phyloP scores from a whole-genome alignment of 1,140 invertebrate species.

The Dinoponera quadriceps region DNA sequence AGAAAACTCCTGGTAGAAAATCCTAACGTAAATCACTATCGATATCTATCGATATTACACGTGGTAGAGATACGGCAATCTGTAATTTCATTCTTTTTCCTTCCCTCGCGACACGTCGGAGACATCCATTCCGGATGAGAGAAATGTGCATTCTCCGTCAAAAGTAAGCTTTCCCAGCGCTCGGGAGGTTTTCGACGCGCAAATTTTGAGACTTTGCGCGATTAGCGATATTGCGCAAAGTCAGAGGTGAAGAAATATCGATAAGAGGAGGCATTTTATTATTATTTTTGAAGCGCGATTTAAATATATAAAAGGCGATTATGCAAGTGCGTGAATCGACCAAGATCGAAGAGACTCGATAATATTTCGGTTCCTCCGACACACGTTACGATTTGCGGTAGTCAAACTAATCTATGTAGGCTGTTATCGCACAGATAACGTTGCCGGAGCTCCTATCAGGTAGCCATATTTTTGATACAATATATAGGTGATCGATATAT shows the following conservation, averaged over 20 bases:
- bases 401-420: constrained; percentile 81
- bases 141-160: background rate
- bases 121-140: background rate
- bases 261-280: background rate
- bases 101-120: background rate
- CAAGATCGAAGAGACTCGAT: constrained; percentile 42
- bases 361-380: constrained; percentile 53
- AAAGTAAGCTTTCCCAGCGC: background rate
- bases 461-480: constrained; percentile 85
- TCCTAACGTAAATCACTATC: constrained; percentile 40
- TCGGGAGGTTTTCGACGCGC: no score
- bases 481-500: constrained; percentile 84
- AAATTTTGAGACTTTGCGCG: no score
- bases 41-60: constrained; percentile 61
- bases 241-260: background rate
- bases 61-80: constrained; percentile 65
- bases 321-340: background rate
- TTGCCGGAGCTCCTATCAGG: constrained; percentile 84
- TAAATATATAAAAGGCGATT: background rate
- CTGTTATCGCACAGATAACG: constrained; percentile 82
- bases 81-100: constrained; percentile 37
- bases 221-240: no score
- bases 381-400: constrained; percentile 71
- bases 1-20: constrained; percentile 49
- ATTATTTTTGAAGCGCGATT: background rate